phyloP scores from a whole-genome alignment of 2,888 invertebrate genomes.

The Drosophila diplacantha region DNA sequence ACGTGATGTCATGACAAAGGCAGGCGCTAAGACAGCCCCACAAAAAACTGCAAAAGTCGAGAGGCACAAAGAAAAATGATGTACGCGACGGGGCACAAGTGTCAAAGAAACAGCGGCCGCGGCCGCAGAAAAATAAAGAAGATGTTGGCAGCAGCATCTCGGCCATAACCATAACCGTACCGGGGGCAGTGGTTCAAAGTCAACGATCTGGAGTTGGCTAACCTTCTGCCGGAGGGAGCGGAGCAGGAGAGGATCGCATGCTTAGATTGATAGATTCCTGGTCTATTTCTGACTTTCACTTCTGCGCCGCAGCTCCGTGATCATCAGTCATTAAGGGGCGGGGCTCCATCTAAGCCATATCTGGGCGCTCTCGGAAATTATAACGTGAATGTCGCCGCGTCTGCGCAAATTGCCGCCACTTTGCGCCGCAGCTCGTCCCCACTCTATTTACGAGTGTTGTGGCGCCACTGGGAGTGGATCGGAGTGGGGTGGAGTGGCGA shows the following conservation, averaged over 20 bases:
- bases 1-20: conserved; percentile 69
- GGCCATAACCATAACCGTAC: conserved; percentile 24
- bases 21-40: conserved; percentile 40
- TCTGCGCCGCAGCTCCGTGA: conserved; percentile 19
- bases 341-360: conserved; percentile 10
- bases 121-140: conserved; percentile 18
- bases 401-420: conserved; percentile 57
- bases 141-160: conserved; percentile 15
- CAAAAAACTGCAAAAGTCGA: conserved; percentile 13
- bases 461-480: conserved; percentile 56
- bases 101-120: conserved; percentile 37
- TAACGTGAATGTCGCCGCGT: conserved; percentile 60
- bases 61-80: conserved; percentile 37
- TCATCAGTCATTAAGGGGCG: conserved; percentile 29
- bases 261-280: conserved; percentile 14
- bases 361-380: conserved; percentile 45
- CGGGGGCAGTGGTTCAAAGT: conserved; percentile 40
- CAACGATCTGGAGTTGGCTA: conserved; percentile 38
- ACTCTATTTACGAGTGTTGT: conserved; percentile 37
- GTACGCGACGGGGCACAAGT: conserved; percentile 56
- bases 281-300: conserved; percentile 46
- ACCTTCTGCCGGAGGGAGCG: conserved; percentile 6
- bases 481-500: conserved; percentile 1
- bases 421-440: conserved; percentile 38
- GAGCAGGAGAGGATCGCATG: neutral